These are phyloP conservation scores for Callipepla californica DNA, from an alignment of 2,113 vertebrate genomes.

Conservation along the genomic window DNA sequence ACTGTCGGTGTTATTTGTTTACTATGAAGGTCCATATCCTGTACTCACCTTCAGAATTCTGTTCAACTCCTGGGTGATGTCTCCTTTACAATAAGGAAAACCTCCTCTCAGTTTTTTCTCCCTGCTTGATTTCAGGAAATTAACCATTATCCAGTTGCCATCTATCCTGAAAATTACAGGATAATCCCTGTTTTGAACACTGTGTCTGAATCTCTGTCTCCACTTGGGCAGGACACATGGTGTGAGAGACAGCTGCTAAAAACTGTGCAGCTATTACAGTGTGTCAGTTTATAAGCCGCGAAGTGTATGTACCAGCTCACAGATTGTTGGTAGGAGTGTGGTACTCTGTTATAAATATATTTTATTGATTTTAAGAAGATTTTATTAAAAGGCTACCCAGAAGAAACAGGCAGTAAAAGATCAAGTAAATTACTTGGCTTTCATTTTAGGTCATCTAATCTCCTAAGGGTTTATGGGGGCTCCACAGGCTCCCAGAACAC, in stretches of 20 bases:
- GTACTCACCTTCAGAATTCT: neutral
- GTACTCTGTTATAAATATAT: constrained; percentile 66
- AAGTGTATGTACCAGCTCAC: constrained; percentile 62
- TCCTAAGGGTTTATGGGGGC: neutral
- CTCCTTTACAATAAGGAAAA: neutral
- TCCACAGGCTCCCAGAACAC: neutral
- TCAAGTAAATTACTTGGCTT: constrained; percentile 31
- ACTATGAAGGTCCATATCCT: neutral
- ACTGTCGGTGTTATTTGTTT: neutral
- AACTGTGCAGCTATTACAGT: constrained; percentile 66
- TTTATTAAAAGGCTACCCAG: constrained; percentile 48
- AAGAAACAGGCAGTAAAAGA: constrained; percentile 58
- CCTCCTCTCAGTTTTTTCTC: neutral
- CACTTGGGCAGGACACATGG: constrained; percentile 65
- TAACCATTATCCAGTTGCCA: constrained; percentile 1
- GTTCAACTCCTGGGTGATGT: neutral
- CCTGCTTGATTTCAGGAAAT: constrained; percentile 10
- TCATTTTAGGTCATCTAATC: constrained; percentile 2
- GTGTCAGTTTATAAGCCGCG: constrained; percentile 66
- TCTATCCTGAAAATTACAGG: constrained; percentile 46
- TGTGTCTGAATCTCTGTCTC: constrained; percentile 51
- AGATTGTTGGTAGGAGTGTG: constrained; percentile 71
- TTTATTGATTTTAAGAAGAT: constrained; percentile 64
- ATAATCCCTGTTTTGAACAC: constrained; percentile 56
- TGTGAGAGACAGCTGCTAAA: constrained; percentile 74